phyloP scores from a whole-genome alignment of 1,140 invertebrate genomes.

The Lasioglossum albipes region DNA sequence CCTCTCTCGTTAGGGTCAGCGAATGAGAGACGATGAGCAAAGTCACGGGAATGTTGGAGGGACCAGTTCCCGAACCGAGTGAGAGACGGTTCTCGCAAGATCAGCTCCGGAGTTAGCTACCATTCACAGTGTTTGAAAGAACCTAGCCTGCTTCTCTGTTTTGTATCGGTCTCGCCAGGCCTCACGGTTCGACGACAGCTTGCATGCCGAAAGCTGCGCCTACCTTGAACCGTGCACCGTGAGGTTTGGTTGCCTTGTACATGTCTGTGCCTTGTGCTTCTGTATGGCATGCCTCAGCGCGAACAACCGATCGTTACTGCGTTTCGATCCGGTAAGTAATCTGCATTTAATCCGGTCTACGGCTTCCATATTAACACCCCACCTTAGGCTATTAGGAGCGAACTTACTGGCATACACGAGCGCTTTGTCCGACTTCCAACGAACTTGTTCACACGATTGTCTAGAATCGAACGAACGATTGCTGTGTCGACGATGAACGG shows the following conservation, averaged over 20 bases:
- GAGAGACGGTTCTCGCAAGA: not conserved
- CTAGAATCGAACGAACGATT: too few relatives aligned
- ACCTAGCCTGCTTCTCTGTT: constrained; percentile 18
- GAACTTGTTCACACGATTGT: too few relatives aligned
- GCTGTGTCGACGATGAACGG: too few relatives aligned
- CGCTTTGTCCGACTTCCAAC: constrained; percentile 16
- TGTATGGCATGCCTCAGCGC: constrained; percentile 56
- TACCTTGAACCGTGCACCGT: constrained; percentile 10
- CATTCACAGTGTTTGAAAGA: not conserved
- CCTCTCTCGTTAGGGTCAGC: too few relatives aligned
- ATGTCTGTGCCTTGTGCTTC: constrained; percentile 26
- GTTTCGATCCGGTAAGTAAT: constrained; percentile 56
- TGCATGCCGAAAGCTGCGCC: not conserved
- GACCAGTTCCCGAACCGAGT: too few relatives aligned
- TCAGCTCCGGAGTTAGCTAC: not conserved
- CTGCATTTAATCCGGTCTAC: constrained; percentile 52
- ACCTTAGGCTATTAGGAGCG: constrained; percentile 50
- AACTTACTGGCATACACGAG: constrained; percentile 46
- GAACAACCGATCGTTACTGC: constrained; percentile 54
- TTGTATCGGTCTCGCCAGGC: not conserved
- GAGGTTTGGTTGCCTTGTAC: constrained; percentile 25
- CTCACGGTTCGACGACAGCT: constrained; percentile 33
- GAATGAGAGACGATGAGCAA: too few relatives aligned
- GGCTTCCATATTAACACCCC: constrained; percentile 59
- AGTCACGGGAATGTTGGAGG: too few relatives aligned